Evolutionary conservation across 2,888 invertebrate species (phyloP).

Genomic region (Scaptomyza tumidula): DNA sequence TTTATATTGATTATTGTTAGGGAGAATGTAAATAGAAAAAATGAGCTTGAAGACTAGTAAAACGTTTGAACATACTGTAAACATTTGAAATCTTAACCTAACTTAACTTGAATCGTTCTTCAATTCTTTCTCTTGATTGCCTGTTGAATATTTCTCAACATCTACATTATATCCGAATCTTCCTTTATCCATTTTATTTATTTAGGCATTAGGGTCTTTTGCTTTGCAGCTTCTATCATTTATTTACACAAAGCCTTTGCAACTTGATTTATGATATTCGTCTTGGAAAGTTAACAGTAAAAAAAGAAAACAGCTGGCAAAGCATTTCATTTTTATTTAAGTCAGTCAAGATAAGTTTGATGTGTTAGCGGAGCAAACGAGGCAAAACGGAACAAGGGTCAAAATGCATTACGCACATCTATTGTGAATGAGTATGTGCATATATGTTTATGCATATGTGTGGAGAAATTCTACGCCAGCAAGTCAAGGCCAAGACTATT

Average conservation of each 20-base stretch:
- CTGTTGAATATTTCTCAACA: neutral
- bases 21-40: neutral
- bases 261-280: constrained; percentile 36
- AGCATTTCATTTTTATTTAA: constrained; percentile 13
- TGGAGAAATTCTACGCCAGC: constrained; percentile 11
- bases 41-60: too few relatives aligned
- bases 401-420: too few relatives aligned
- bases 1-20: neutral
- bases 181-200: neutral
- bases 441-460: neutral
- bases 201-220: neutral
- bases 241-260: constrained; percentile 17
- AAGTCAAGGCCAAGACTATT: constrained; percentile 36
- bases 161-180: neutral
- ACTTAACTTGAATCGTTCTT: too few relatives aligned
- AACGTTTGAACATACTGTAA: too few relatives aligned
- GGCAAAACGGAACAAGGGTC: too few relatives aligned
- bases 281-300: constrained; percentile 1
- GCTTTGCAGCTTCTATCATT: constrained; percentile 4
- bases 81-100: too few relatives aligned
- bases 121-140: neutral
- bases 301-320: constrained; percentile 6
- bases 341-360: constrained; percentile 20
- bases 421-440: neutral
- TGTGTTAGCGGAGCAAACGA: constrained; percentile 12